Percentiles rank a stretch among this genome's conserved stretches.
phyloP scores from a whole-genome alignment of 2,888 invertebrate genomes.

The Blastobasis adustella region DNA sequence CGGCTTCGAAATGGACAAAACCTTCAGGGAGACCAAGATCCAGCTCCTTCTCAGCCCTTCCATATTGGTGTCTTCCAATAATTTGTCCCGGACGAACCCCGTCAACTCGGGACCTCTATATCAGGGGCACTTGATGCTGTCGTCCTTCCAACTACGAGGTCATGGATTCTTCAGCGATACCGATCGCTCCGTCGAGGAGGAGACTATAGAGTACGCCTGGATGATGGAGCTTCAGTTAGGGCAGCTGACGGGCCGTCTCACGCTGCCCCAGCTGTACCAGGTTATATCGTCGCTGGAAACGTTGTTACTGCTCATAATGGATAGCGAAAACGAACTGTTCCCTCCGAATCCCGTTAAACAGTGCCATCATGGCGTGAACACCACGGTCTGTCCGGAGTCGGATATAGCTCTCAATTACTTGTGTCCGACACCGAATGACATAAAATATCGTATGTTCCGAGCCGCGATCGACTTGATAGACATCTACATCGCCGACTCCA shows the following conservation, averaged over 20 bases:
- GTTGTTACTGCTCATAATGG: slow-evolving; percentile 87
- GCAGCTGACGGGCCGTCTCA: slow-evolving; percentile 92
- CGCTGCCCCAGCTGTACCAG: slow-evolving; percentile 91
- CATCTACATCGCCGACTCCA: slow-evolving; percentile 91
- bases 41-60: slow-evolving; percentile 93
- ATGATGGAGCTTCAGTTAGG: slow-evolving; percentile 95
- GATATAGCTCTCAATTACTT: slow-evolving; percentile 81
- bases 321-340: slow-evolving; percentile 92
- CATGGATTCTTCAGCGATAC: slow-evolving; percentile 98
- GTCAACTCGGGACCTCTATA: slow-evolving; percentile 71
- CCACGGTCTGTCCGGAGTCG: slow-evolving; percentile 80
- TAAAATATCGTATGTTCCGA: slow-evolving; percentile 95
- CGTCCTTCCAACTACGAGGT: slow-evolving; percentile 91
- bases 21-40: slow-evolving; percentile 91
- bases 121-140: slow-evolving; percentile 90
- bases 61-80: slow-evolving; percentile 86
- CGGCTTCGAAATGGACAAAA: slow-evolving; percentile 98
- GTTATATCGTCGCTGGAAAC: slow-evolving; percentile 92
- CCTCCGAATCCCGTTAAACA: slow-evolving; percentile 86
- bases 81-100: slow-evolving; percentile 77
- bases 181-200: slow-evolving; percentile 91
- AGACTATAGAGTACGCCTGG: slow-evolving; percentile 98
- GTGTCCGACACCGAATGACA: slow-evolving; percentile 86
- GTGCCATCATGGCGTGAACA: slow-evolving; percentile 87
- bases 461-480: slow-evolving; percentile 92